Conservation (phyloP, 2,797 vertebrate species). For the Anguilla pacifica region DNA sequence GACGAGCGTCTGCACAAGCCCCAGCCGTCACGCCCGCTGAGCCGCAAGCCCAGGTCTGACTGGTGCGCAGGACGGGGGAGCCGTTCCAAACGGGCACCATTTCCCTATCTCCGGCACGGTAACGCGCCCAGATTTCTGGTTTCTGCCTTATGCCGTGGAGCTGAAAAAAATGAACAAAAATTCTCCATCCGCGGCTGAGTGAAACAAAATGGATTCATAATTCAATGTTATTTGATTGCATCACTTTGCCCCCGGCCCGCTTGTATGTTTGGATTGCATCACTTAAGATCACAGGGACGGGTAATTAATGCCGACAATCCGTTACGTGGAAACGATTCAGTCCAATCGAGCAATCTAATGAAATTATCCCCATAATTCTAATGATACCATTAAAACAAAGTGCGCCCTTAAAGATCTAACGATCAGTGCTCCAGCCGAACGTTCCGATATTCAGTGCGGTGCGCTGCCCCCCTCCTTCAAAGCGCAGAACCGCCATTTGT, state of each 20-base stretch:
- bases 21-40: neutral
- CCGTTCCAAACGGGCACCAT: conserved; percentile 4
- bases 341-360: neutral
- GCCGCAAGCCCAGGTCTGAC: neutral
- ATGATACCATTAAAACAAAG: neutral
- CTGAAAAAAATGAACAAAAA: neutral
- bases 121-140: neutral
- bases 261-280: neutral
- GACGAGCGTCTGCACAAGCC: neutral
- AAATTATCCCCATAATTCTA: neutral
- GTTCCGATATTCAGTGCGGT: neutral
- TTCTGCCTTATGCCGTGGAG: neutral
- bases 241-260: neutral
- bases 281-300: neutral
- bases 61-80: neutral
- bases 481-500: neutral
- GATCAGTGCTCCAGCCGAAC: neutral
- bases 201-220: neutral
- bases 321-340: neutral
- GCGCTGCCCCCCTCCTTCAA: neutral
- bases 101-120: neutral
- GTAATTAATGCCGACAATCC: neutral
- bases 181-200: neutral
- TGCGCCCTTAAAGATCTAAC: neutral
- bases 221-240: neutral